These are phyloP conservation scores for Pyralis farinalis DNA, from an alignment of 2,888 invertebrate species.

Conservation along the genomic window DNA sequence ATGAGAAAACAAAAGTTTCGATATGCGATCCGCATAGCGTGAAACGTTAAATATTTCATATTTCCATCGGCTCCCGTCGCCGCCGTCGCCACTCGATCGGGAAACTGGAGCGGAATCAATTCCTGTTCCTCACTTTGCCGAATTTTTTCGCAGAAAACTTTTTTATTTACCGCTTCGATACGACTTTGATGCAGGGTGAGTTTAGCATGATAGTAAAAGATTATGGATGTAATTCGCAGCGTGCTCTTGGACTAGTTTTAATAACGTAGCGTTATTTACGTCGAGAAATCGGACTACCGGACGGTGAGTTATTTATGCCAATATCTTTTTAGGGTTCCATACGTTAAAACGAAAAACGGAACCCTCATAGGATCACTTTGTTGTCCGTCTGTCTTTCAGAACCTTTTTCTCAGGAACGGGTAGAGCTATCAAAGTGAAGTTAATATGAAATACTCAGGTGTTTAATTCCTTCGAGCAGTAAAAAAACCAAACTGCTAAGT, in stretches of 20 bases:
- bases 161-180: conserved; percentile 54
- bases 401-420: no score
- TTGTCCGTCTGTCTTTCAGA: no score
- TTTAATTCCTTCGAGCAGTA: no score
- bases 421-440: no score
- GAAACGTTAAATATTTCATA: conserved; percentile 12
- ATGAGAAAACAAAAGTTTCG: conserved; percentile 7
- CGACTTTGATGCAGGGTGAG: conserved; percentile 68
- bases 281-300: no score
- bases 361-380: no score
- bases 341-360: no score
- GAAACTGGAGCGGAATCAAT: conserved; percentile 37
- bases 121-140: conserved; percentile 41
- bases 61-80: conserved; percentile 16
- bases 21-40: background rate
- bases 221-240: conserved; percentile 33
- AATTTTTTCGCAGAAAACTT: conserved; percentile 41
- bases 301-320: no score
- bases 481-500: no score
- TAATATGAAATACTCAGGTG: no score
- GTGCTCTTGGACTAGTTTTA: conserved; percentile 37
- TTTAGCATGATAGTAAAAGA: conserved; percentile 51
- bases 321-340: no score
- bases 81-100: background rate
- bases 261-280: conserved; percentile 4